A percentile compares a stretch with the other conserved stretches of the same genome.
Evolutionary conservation across 2,797 vertebrate species (phyloP).

Genomic region (Premnoplex brunnescens): DNA sequence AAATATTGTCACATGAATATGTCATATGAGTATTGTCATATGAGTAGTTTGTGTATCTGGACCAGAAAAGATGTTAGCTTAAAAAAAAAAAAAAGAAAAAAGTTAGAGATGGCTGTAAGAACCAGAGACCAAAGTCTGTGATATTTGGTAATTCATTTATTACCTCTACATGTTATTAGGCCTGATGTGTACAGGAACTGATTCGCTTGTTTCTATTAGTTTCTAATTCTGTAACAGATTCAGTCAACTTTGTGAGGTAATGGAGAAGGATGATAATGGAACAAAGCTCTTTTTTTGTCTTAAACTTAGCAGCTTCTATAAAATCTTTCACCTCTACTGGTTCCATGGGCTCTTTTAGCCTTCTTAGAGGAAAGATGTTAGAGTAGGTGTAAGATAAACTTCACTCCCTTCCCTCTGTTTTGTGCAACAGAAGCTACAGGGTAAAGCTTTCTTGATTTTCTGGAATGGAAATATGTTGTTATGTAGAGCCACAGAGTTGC

Average conservation of each 20-base stretch:
- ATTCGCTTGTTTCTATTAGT: neutral
- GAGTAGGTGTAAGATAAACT: neutral
- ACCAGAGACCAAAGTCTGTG: neutral
- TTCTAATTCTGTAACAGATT: neutral
- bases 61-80: neutral
- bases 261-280: neutral
- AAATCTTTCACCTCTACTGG: neutral
- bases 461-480: neutral
- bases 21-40: neutral
- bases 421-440: neutral
- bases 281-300: neutral
- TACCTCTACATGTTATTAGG: neutral
- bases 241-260: neutral
- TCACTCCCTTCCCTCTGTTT: neutral
- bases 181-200: neutral
- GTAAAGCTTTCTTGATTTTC: neutral
- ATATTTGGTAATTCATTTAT: neutral
- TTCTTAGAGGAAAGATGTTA: neutral
- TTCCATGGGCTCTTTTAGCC: neutral
- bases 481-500: neutral
- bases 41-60: neutral
- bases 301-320: neutral
- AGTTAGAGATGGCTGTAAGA: neutral
- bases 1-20: neutral
- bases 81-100: neutral